Evolutionary conservation across 1,140 invertebrate genomes (phyloP), one percentile per base, ranked within the genome.

Genomic region (Drosophila orosa): DNA sequence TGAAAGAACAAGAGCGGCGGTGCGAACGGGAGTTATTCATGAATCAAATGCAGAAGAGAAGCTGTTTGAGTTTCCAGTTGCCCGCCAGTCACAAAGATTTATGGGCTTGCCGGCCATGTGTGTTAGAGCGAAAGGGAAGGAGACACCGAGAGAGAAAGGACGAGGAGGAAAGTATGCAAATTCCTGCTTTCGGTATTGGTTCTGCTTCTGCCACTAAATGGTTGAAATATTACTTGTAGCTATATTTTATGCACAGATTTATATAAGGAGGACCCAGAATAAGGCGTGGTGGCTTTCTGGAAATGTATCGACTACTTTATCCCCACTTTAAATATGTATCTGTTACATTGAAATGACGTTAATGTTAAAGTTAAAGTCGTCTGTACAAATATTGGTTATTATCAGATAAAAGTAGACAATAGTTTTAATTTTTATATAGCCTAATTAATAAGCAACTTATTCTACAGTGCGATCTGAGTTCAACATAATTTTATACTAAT

Each of bases 211-310:
- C 62, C 63, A 61, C 56, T 59, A 77, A 77, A 77, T 69, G 74
- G 63, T 69, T 78, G 74, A 78, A 78, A 78, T 78, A 78, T 78
- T 78, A 77, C 74, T 61, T 78, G 74, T 77, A 78, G 74, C 74
- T 54, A 71, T 78, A 71, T 77, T 71, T 78, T 78, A 78, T 78
- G 74, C 74, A 55, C 65, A 77, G 74, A 78, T 78, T 78, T 71
- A 52, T 35, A 58, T 35, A 62, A 55, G 25, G 44, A 42, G 37
- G 3, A 12, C 9, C 13, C 6, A 13, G 17, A 10, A 44, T 29
- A 37, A 19, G 22, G 54, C 0, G 19, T 12, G 10, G 13, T 8
- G n/a, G 3, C 2, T 15, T 6, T 7, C 3, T 2, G 24, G 5
- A 33, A 25, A 12, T 13, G 8, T 40, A 2, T 25, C 33, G 35